Base-by-base conservation (phyloP, 1,140 invertebrate genomes). In the Episyrphus balteatus region DNA sequence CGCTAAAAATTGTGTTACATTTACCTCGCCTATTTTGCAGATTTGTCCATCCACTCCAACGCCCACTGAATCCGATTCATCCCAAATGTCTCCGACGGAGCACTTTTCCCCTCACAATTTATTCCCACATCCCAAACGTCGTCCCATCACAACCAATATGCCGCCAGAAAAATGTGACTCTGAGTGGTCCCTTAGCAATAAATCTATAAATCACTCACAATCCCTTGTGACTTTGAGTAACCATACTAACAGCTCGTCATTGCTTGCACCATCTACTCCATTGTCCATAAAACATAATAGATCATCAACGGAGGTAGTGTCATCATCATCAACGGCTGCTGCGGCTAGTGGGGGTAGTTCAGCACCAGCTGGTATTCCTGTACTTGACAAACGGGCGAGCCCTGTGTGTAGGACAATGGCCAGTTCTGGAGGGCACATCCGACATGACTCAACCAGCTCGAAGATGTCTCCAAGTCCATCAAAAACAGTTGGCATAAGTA, bases 11-110 rank as follows among this genome's bases (percentile, higher is more conserved):
- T 26, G 21, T 26, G 21, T 26, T 26, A 26, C 21, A 26, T 26
- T 26, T 26, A 26, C 21, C 21, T 26, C 21, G 21, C 62, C 62
- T 33, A 47, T 58, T 30, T 47, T 66, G 44, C 53, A 56, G 46
- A 51, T 66, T 18, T 62, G 57, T 48, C 62, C 62, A 14, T 66
- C 62, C 5, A 65, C 59, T n/a, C 59, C 59, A 17, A 61, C 62
- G 7, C 62, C 62, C 48, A 61, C 62, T 17, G 55, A 59, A 19
- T 59, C 57, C 37, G 62, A 62, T 45, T 26, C 12, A 37, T 40
- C 37, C 37, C 37, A 46, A 36, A 46, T 37, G 45, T 15, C 39
- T 15, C n/a, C 39, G 2, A 18, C 39, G 39, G 18, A 12, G 39
- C 31, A 2, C 15, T 31, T 39, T 33, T 26, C 21, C 21, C 21